Evolutionary conservation across 2,888 invertebrate genomes (phyloP), one percentile per base, ranked within the genome.

Genomic region (Napeogenes inachia): DNA sequence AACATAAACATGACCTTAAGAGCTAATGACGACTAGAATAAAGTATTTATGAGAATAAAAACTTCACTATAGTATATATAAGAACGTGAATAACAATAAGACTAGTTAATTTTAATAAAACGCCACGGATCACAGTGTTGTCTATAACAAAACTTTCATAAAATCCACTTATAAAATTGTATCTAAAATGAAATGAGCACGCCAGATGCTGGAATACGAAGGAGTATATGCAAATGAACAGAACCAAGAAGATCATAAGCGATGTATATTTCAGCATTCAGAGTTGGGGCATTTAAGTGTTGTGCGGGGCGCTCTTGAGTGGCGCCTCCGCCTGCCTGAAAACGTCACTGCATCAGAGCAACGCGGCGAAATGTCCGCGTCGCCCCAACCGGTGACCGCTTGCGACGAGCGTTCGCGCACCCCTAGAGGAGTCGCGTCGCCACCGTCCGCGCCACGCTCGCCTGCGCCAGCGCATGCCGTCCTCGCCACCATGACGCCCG

Each of bases 401-500:
- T 73, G 80, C 76, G 84, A 81, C 68, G 82, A 82, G 78, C 91
- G 90, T 82, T 87, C 76, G 81, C 89, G 79, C 81, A 85, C 70
- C 82, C 86, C 80, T 72, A 81, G 76, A 80, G 89, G 77, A 62
- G 88, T 88, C 73, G 88, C 88, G 58, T 92, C 92, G 60, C 91
- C 92, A 64, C 85, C 87, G 50, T 83, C 87, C 68, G 82, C 91
- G 63, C 89, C 91, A 70, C 92, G 92, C 71, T 92, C 93, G 54
- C 93, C 93, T 85, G 93, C 94, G 92, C 81, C 93, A 89, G 86
- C 94, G 93, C 73, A 94, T 73, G 93, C 94, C 68, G 94, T 96
- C 86, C 91, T 96, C 71, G 95, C 96, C 70, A 96, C 96, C 76
- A 96, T 96, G 96, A 96, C 96, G 66, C 96, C 96, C 62, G 96